Conservation (phyloP, 1,140 invertebrate species). For the Dendroctonus valens region DNA sequence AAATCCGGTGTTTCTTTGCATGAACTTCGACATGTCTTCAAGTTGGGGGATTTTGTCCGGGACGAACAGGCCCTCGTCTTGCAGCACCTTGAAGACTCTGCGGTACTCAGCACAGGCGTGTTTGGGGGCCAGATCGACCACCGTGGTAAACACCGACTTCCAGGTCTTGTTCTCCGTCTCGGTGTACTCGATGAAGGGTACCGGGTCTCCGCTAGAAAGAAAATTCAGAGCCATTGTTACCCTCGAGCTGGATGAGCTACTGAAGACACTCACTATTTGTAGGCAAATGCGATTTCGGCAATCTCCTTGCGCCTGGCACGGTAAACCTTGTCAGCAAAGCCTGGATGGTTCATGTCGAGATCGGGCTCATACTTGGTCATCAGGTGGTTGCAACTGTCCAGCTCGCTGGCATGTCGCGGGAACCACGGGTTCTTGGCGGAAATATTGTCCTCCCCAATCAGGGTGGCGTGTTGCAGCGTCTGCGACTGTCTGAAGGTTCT, state of each 20-base stretch:
- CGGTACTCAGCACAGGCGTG: conserved; percentile 93
- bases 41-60: conserved; percentile 90
- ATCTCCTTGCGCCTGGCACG: conserved; percentile 91
- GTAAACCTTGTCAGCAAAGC: conserved; percentile 95
- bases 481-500: conserved; percentile 76
- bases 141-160: conserved; percentile 86
- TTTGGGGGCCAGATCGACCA: conserved; percentile 83
- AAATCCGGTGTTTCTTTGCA: conserved; percentile 87
- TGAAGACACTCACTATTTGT: conserved; percentile 75
- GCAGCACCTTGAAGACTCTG: conserved; percentile 78
- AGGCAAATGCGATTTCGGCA: conserved; percentile 96
- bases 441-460: conserved; percentile 81
- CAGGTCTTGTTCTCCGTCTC: conserved; percentile 89
- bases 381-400: conserved; percentile 96
- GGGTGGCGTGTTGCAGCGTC: conserved; percentile 71
- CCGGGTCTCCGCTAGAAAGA: conserved; percentile 72
- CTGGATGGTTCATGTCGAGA: conserved; percentile 98
- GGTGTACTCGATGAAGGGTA: conserved; percentile 87
- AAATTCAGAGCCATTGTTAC: no score
- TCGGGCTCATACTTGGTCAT: conserved; percentile 99
- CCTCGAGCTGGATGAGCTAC: no score
- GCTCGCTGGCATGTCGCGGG: conserved; percentile 91
- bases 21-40: conserved; percentile 91
- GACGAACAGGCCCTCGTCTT: conserved; percentile 85
- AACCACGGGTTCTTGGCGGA: conserved; percentile 94